Evolutionary conservation across 2,888 invertebrate species (phyloP), one percentile per base, ranked within the genome.

Genomic region (Leptinotarsa peninsularis): DNA sequence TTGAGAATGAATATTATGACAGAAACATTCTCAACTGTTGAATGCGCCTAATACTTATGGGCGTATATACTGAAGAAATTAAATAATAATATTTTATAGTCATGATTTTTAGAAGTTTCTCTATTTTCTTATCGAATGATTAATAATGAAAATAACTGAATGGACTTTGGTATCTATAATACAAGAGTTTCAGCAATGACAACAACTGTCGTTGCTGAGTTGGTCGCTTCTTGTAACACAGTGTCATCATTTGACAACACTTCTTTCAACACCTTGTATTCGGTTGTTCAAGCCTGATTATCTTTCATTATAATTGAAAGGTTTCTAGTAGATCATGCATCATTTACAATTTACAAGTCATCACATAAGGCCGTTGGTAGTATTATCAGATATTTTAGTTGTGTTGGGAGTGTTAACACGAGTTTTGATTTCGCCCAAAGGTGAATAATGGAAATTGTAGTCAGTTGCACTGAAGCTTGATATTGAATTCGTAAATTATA

Each of bases 401-500:
- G 17, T 27, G 43, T 13, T 63, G 63, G 63, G 63, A 63, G 63
- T 63, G 63, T 63, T 63, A 43, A 63, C 43, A 63, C 33, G 63
- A 43, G n/a, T 33, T 33, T 63, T 63, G 63, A 63, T 63, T 33
- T 63, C 5, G 63, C 63, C 63, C 63, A 10, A 33, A 13, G 63
- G 63, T 63, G 63, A 63, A 63, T 63, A 63, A 63, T 63, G 63
- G 33, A n/a, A 33, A 63, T 63, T 43, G 17, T 43, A 33, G 63
- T 63, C n/a, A 33, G 63, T 63, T 63, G 27, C 43, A 43, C 17
- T 18, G 63, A 43, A n/a, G 63, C 43, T 63, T 43, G 63, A 63
- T 63, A 63, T 63, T 63, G 63, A 63, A 63, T 63, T 33, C 33
- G 7, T 63, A 43, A 63, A 63, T 63, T 63, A 63, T 63, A n/a